phyloP scores from a whole-genome alignment of 64 coral and sea anemone species.

The Pachyseris speciosa region DNA sequence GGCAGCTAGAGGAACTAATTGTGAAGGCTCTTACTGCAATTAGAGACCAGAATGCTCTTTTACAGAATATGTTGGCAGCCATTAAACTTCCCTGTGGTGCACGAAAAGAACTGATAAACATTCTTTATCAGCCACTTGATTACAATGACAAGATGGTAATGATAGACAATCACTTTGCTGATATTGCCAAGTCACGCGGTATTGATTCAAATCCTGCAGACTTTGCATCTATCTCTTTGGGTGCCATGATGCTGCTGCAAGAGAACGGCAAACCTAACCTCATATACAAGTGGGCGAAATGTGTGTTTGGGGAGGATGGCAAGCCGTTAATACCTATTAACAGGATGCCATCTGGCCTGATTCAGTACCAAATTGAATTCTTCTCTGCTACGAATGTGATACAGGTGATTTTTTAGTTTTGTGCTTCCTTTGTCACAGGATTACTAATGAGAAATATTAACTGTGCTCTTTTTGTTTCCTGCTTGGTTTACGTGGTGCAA shows the following conservation, averaged over 20 bases:
- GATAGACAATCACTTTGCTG: conserved; percentile 13
- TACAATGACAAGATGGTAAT: background rate
- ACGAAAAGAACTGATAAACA: too few relatives aligned
- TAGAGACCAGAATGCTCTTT: too few relatives aligned
- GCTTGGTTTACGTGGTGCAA: too few relatives aligned
- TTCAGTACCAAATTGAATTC: conserved; percentile 70
- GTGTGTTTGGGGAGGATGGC: conserved; percentile 16
- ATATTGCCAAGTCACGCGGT: background rate
- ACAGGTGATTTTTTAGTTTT: conserved; percentile 19
- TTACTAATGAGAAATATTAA: too few relatives aligned
- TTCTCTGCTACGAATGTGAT: conserved; percentile 62
- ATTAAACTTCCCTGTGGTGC: too few relatives aligned
- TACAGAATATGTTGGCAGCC: too few relatives aligned
- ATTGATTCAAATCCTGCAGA: background rate
- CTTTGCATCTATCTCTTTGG: background rate
- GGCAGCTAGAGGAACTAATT: too few relatives aligned
- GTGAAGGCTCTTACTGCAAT: too few relatives aligned
- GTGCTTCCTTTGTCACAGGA: background rate
- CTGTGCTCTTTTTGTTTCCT: background rate
- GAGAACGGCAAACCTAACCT: conserved; percentile 23
- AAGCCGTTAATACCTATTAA: conserved; percentile 22
- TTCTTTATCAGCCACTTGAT: too few relatives aligned
- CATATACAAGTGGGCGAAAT: conserved; percentile 50
- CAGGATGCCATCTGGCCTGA: conserved; percentile 79
- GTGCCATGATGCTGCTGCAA: conserved; percentile 20